These are phyloP conservation scores for Episyrphus balteatus DNA, from an alignment of 1,140 invertebrate species.

Conservation along the genomic window DNA sequence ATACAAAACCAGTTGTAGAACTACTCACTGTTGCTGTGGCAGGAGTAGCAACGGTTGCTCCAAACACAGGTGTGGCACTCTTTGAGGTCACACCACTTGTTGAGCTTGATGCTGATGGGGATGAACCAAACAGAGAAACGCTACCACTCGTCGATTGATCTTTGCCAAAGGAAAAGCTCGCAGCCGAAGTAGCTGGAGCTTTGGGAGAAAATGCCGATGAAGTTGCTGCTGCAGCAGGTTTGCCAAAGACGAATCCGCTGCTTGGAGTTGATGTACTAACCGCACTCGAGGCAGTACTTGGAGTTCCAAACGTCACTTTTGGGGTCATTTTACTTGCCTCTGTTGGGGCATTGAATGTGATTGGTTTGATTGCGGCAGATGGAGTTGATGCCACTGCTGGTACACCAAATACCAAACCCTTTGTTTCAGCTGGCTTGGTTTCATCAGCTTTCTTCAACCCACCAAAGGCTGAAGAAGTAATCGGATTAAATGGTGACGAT, in stretches of 20 bases:
- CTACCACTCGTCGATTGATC: neutral
- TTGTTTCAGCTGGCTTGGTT: constrained; percentile 2
- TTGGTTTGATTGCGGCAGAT: neutral
- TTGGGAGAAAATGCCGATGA: neutral
- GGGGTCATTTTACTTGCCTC: neutral
- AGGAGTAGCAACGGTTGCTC: constrained; percentile 1
- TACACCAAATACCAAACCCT: constrained; percentile 2
- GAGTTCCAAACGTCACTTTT: constrained; percentile 10
- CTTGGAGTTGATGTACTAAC: constrained; percentile 7
- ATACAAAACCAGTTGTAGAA: constrained; percentile 7
- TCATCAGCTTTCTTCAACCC: neutral
- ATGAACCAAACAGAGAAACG: constrained; percentile 10
- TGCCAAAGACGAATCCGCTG: constrained; percentile 1
- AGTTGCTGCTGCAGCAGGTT: constrained; percentile 2
- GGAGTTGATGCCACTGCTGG: neutral
- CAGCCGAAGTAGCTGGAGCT: neutral
- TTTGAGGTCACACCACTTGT: constrained; percentile 5
- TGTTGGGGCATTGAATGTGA: constrained; percentile 1
- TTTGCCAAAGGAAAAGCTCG: neutral
- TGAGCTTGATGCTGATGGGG: constrained; percentile 1
- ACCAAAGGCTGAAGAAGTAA: too few relatives aligned
- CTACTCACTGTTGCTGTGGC: constrained; percentile 2
- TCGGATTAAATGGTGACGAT: constrained; percentile 17
- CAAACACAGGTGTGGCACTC: constrained; percentile 1
- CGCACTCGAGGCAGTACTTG: constrained; percentile 6